A percentile compares a stretch with the other conserved stretches of the same genome.
These are phyloP conservation scores for Trichonephila inaurata DNA, from an alignment of 1,140 invertebrate genomes.

Conservation along the genomic window DNA sequence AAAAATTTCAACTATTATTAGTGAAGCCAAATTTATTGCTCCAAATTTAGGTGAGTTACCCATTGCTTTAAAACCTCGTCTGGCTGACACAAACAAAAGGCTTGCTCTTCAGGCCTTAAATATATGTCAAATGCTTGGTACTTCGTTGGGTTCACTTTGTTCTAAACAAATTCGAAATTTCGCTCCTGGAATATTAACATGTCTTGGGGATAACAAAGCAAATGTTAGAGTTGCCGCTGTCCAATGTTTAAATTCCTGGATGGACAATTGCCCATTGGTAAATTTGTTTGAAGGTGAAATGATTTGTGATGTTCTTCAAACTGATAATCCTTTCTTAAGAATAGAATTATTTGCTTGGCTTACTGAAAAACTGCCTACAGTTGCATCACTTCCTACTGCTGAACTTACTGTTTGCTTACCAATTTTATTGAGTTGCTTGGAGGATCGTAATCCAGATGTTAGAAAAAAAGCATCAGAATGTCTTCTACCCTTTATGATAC, in stretches of 20 bases:
- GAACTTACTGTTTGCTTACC: constrained; percentile 90
- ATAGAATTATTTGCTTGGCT: constrained; percentile 92
- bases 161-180: constrained; percentile 90
- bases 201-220: constrained; percentile 87
- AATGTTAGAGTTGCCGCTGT: constrained; percentile 88
- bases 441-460: constrained; percentile 95
- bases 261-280: constrained; percentile 87
- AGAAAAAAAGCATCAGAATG: constrained; percentile 94
- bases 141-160: constrained; percentile 89
- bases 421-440: constrained; percentile 90
- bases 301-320: constrained; percentile 90
- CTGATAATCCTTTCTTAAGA: constrained; percentile 90
- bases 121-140: constrained; percentile 89
- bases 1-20: constrained; percentile 88
- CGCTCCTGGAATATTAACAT: constrained; percentile 91
- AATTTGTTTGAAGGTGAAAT: constrained; percentile 95
- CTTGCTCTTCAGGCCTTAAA: constrained; percentile 90
- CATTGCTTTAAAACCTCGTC: constrained; percentile 87
- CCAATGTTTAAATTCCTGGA: constrained; percentile 91
- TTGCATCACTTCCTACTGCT: constrained; percentile 86
- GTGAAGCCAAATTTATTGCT: constrained; percentile 89
- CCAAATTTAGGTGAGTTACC: constrained; percentile 91
- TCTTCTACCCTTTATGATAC: constrained; percentile 95
- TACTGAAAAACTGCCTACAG: constrained; percentile 88
- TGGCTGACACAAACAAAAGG: constrained; percentile 95